Base-by-base conservation (phyloP, 1,140 invertebrate genomes). In the Tetragnatha versicolor region DNA sequence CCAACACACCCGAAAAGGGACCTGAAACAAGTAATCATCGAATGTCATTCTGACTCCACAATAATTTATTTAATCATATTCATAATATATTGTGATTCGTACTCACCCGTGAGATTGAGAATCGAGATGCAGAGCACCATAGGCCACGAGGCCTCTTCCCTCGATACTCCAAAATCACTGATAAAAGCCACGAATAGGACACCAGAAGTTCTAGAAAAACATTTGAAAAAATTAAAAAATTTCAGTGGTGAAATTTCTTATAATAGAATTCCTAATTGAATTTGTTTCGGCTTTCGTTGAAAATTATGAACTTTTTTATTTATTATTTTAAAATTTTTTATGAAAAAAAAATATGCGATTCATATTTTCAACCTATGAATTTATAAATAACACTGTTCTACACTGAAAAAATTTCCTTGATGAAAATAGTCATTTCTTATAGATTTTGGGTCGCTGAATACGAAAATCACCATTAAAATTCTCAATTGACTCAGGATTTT, bases 171-270 rank as follows among this genome's bases (percentile, higher is more conserved):
- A 58, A 69, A 81, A 3, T 20, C n/a, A 20, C 61, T 33, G 35
- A 81, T 78, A 33, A 80, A 60, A 14, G 65, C 79, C 14, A 81
- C 58, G 29, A 79, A 81, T 12, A 81, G n/a, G 12, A 80, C 68
- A 2, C 80, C 75, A 33, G 37, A 70, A 12, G 68, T 75, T 25
- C 69, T 73, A 22, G 0, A 45, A 60, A 4, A 33, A 22, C 22
- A 47, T n/a, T n/a, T n/a, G 10, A n/a, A 33, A 17, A 20, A 10
- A 25, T 22, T 39, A 9, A 63, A 10, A 9, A 17, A 25, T 17
- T 29, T 58, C 22, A 12, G 2, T 6, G 0, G 17, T 25, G 12
- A 1, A 1, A 25, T 55, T 55, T 55, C 14, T 55, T 14, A 25
- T 9, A 9, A n/a, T 0, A 7, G n/a, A 51, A 51, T n/a, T 2